These are phyloP conservation scores for Decapterus maruadsi DNA, from an alignment of 2,797 vertebrate genomes.

Conservation along the genomic window DNA sequence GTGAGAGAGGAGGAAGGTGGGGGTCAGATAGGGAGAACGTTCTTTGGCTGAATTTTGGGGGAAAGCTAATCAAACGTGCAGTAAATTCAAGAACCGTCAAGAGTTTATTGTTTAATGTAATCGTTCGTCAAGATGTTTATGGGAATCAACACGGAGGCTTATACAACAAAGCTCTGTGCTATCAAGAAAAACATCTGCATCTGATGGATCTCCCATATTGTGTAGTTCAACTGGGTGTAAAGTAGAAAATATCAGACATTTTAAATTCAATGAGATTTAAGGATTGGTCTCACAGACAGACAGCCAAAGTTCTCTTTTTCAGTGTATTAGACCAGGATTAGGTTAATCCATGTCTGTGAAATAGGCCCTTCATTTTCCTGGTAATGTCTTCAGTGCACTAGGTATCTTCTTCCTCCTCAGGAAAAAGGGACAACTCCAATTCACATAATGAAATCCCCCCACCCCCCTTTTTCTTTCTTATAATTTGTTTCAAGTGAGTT, in stretches of 20 bases:
- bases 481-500: constrained; percentile 39
- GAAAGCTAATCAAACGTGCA: constrained; percentile 35
- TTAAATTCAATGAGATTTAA: constrained; percentile 72
- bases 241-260: constrained; percentile 52
- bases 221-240: constrained; percentile 28
- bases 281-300: constrained; percentile 67
- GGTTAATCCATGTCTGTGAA: constrained; percentile 76
- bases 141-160: constrained; percentile 30
- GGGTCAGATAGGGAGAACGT: constrained; percentile 9
- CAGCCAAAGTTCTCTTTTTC: constrained; percentile 69
- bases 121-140: constrained; percentile 41
- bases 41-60: constrained; percentile 50
- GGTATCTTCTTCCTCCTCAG: constrained; percentile 35
- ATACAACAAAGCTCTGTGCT: background rate
- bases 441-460: constrained; percentile 21
- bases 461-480: background rate
- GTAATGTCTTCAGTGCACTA: constrained; percentile 57
- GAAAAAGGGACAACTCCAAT: constrained; percentile 37
- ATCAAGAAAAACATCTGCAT: constrained; percentile 39
- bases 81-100: constrained; percentile 17
- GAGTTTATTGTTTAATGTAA: constrained; percentile 34
- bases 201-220: constrained; percentile 21
- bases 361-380: constrained; percentile 65
- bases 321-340: constrained; percentile 76
- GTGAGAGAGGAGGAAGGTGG: constrained; percentile 6